These are phyloP conservation scores for Nemoura dubitans DNA, from an alignment of 2,888 invertebrate species.

Conservation along the genomic window DNA sequence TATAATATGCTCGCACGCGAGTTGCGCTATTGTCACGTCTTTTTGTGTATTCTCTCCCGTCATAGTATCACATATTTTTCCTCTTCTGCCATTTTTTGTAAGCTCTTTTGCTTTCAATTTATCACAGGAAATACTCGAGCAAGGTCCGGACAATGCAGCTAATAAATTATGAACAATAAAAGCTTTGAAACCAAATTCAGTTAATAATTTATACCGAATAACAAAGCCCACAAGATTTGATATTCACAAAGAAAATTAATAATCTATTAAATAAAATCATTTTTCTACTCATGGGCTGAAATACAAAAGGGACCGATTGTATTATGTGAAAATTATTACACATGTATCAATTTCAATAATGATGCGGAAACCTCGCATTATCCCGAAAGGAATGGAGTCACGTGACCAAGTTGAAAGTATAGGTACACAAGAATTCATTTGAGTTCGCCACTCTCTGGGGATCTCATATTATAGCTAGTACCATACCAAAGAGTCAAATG, in stretches of 20 bases:
- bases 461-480: too few relatives aligned
- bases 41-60: not conserved
- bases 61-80: not conserved
- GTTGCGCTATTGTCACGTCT: not conserved
- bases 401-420: too few relatives aligned
- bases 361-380: not conserved
- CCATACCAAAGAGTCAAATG: too few relatives aligned
- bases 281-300: not conserved
- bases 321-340: not conserved
- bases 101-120: not conserved
- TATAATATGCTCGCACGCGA: too few relatives aligned
- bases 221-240: not conserved
- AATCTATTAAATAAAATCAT: not conserved
- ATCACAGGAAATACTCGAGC: not conserved
- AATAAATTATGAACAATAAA: not conserved
- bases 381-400: too few relatives aligned
- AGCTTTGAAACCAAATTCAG: slow-evolving; percentile 7
- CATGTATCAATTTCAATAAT: not conserved
- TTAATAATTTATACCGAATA: not conserved
- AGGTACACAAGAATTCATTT: too few relatives aligned
- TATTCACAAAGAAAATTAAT: slow-evolving; percentile 7
- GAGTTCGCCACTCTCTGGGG: too few relatives aligned
- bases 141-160: not conserved
- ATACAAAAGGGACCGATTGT: not conserved
- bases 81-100: not conserved